Evolutionary conservation across 2,113 vertebrate genomes (phyloP).

Genomic region (Anthoscopus minutus): DNA sequence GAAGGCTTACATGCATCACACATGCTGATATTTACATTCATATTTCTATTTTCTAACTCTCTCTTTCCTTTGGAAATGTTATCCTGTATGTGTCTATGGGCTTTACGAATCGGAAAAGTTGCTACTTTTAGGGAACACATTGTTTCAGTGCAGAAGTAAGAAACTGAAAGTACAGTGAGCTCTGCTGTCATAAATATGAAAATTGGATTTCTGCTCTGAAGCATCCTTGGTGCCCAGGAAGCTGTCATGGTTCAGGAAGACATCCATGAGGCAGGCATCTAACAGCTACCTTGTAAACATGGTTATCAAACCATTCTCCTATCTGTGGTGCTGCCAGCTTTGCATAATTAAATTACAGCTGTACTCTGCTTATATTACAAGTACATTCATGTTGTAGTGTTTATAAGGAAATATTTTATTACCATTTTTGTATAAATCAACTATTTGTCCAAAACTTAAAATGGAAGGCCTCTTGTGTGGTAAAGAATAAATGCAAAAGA

Average conservation of each 20-base stretch:
- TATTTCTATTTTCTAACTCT: background rate
- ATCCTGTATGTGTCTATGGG: background rate
- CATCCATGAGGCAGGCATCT: background rate
- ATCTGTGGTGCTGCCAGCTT: background rate
- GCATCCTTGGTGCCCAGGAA: background rate
- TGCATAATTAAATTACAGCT: background rate
- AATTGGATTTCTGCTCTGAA: background rate
- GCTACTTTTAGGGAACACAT: background rate
- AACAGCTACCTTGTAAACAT: background rate
- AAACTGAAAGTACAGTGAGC: background rate
- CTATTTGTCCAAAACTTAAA: background rate
- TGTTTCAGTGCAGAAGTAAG: background rate
- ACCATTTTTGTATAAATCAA: background rate
- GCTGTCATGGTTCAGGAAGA: background rate
- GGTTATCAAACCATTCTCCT: background rate
- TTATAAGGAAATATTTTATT: background rate
- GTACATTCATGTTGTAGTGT: background rate
- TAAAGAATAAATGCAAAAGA: background rate
- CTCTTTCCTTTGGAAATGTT: background rate
- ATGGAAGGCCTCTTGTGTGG: background rate
- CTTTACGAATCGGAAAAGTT: background rate
- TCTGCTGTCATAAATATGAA: background rate
- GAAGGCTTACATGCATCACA: background rate
- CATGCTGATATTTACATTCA: background rate
- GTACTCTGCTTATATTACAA: background rate